Evolutionary conservation across 2,888 invertebrate species (phyloP).

Genomic region (Tigriopus californicus): DNA sequence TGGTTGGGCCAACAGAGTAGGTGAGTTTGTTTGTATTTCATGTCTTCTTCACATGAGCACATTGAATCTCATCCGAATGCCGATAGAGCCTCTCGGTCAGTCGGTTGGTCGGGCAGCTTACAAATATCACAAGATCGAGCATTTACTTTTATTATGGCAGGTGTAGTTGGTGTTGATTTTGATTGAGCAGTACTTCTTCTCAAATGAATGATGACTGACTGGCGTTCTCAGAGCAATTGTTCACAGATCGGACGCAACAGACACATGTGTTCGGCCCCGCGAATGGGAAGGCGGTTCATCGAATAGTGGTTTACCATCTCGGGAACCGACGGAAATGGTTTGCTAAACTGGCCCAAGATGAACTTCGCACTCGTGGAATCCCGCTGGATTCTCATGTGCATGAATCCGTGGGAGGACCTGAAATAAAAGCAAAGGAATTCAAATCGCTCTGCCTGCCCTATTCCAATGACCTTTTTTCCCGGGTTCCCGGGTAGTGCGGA

Average conservation of each 20-base stretch:
- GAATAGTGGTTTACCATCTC: slow-evolving; percentile 87
- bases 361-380: slow-evolving; percentile 52
- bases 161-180: too few species aligned
- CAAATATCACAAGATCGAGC: too few species aligned
- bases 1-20: too few species aligned
- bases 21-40: too few species aligned
- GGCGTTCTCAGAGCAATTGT: slow-evolving; percentile 42
- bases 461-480: too few species aligned
- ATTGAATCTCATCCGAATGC: too few species aligned
- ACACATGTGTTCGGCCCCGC: slow-evolving; percentile 91
- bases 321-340: slow-evolving; percentile 79
- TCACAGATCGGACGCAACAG: slow-evolving; percentile 75
- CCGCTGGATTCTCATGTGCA: slow-evolving; percentile 82
- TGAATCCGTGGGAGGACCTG: slow-evolving; percentile 83
- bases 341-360: slow-evolving; percentile 77
- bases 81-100: too few species aligned
- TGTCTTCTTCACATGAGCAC: too few species aligned
- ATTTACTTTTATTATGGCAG: too few species aligned
- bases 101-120: too few species aligned
- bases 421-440: slow-evolving; percentile 20
- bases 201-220: too few species aligned
- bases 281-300: slow-evolving; percentile 72
- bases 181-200: not conserved
- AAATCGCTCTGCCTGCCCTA: not conserved
- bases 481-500: too few species aligned